These are phyloP conservation scores for Cryptocephalus primarius DNA, from an alignment of 2,888 invertebrate species.

Conservation along the genomic window DNA sequence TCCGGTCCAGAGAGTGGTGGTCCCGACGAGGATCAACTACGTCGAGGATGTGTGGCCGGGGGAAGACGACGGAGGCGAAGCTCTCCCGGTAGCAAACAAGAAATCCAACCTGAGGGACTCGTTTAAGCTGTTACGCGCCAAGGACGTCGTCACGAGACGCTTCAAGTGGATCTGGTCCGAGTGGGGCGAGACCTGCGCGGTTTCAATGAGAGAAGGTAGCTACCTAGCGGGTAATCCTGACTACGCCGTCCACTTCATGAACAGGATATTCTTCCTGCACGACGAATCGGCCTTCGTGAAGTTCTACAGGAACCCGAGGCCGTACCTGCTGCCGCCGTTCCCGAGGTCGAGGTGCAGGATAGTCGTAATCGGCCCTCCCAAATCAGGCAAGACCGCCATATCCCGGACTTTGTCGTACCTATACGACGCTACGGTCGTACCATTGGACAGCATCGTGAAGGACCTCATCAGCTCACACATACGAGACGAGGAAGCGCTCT, in stretches of 20 bases:
- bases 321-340: conserved; percentile 45
- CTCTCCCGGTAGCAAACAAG: conserved; percentile 2
- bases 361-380: conserved; percentile 48
- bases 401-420: conserved; percentile 44
- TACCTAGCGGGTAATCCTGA: conserved; percentile 42
- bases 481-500: conserved; percentile 29
- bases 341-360: conserved; percentile 49
- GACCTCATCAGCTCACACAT: conserved; percentile 18
- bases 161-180: conserved; percentile 43
- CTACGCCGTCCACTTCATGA: conserved; percentile 48
- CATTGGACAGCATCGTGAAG: conserved; percentile 27
- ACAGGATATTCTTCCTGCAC: conserved; percentile 49
- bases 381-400: conserved; percentile 48
- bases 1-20: conserved; percentile 28
- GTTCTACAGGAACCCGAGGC: conserved; percentile 52
- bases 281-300: conserved; percentile 40
- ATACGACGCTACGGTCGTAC: conserved; percentile 40
- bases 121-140: conserved; percentile 26
- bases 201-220: conserved; percentile 47
- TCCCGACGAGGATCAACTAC: conserved; percentile 27
- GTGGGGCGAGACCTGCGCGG: conserved; percentile 51
- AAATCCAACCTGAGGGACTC: conserved; percentile 23
- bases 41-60: conserved; percentile 5
- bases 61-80: conserved; percentile 16
- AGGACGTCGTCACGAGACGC: conserved; percentile 23